These are phyloP conservation scores for Gnathonemus longibarbis DNA, from an alignment of 2,113 vertebrate genomes.

Conservation along the genomic window DNA sequence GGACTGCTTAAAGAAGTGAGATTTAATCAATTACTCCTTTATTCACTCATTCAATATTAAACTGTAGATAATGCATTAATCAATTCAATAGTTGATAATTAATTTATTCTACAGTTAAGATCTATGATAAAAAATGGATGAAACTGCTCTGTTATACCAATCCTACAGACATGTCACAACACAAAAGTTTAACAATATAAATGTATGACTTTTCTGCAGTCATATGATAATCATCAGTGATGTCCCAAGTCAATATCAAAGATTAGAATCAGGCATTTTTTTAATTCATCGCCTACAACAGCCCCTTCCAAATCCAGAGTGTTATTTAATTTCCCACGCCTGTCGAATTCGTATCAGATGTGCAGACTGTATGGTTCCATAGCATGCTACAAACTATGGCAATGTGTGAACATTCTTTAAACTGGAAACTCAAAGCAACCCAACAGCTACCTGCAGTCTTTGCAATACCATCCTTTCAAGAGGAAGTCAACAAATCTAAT, in stretches of 20 bases:
- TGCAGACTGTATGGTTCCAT: background rate
- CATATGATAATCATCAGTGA: background rate
- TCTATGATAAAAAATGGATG: background rate
- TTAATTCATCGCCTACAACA: background rate
- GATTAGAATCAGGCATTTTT: background rate
- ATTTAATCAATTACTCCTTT: background rate
- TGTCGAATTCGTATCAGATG: background rate
- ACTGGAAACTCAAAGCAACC: background rate
- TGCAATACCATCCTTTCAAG: background rate
- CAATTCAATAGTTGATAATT: background rate
- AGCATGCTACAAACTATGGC: background rate
- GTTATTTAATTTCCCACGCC: background rate
- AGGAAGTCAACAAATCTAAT: background rate
- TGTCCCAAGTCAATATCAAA: background rate
- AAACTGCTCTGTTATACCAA: background rate
- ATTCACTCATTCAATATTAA: background rate
- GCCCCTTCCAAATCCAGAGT: background rate
- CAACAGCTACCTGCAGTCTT: background rate
- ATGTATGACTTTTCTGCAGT: background rate
- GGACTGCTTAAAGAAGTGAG: background rate
- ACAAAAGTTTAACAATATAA: background rate
- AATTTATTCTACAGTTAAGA: background rate
- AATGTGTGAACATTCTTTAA: background rate
- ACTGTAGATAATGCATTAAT: background rate
- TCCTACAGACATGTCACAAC: background rate